These are phyloP conservation scores for Ctenodactylus gundi DNA, from an alignment of 2,113 vertebrate genomes.

Conservation along the genomic window DNA sequence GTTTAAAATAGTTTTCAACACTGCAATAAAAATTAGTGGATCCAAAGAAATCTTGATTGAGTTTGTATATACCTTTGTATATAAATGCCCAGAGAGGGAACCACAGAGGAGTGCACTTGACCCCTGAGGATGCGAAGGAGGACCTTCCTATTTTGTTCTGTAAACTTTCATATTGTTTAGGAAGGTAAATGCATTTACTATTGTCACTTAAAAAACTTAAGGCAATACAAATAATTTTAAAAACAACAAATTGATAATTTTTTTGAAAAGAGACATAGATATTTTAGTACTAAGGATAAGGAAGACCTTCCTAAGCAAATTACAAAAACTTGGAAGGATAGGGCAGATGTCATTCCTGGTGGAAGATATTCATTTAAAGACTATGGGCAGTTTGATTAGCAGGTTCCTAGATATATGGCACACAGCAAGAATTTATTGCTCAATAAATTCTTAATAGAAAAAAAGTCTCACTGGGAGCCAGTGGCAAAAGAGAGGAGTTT, in stretches of 20 bases:
- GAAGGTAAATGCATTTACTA: neutral
- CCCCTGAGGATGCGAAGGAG: neutral
- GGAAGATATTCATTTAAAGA: neutral
- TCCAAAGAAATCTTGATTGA: neutral
- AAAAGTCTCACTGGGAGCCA: neutral
- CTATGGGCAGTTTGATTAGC: neutral
- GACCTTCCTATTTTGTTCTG: neutral
- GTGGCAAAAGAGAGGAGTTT: neutral
- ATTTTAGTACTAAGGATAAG: neutral
- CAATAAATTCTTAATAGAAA: slow-evolving; percentile 12
- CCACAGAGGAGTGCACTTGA: neutral
- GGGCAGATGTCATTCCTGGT: neutral
- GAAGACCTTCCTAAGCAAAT: neutral
- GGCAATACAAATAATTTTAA: neutral
- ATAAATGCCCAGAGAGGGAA: neutral
- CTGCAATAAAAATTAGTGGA: neutral
- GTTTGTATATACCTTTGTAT: neutral
- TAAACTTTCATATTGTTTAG: neutral
- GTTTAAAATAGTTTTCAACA: neutral
- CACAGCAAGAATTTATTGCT: neutral
- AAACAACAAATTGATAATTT: neutral
- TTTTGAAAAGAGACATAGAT: neutral
- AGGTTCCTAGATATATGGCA: neutral
- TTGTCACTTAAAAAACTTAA: neutral
- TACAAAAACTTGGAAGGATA: neutral